These are phyloP conservation scores for Plecotus auritus DNA, from an alignment of 2,113 vertebrate genomes.

Conservation along the genomic window DNA sequence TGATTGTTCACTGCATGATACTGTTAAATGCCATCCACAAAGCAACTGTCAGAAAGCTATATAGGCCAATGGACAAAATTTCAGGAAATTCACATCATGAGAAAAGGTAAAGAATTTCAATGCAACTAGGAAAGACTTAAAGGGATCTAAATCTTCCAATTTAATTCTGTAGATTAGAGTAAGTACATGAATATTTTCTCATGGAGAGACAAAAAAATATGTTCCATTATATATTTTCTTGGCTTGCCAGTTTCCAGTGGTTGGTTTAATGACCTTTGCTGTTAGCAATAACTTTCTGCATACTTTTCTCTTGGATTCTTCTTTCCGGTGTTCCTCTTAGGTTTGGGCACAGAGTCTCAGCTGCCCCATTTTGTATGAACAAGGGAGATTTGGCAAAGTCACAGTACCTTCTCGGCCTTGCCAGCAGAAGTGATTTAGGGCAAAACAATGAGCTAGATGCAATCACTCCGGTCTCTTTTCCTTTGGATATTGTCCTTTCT, in stretches of 20 bases:
- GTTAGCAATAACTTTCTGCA: background rate
- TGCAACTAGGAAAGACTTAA: background rate
- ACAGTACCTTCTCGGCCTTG: background rate
- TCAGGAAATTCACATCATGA: background rate
- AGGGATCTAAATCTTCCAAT: background rate
- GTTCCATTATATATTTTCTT: background rate
- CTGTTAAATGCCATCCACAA: background rate
- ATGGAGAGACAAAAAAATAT: background rate
- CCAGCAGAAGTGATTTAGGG: background rate
- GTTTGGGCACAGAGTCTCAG: background rate
- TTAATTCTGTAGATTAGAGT: background rate
- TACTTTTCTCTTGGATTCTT: background rate
- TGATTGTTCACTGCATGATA: background rate
- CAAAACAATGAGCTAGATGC: background rate
- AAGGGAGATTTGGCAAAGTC: background rate
- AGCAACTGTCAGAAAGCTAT: background rate
- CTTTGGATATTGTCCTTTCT: background rate
- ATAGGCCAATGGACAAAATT: background rate
- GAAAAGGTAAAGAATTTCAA: background rate
- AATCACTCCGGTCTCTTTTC: background rate
- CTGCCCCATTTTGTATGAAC: background rate
- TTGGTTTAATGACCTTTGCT: background rate
- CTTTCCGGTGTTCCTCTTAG: background rate
- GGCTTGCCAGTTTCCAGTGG: background rate
- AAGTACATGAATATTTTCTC: background rate